phyloP scores from a whole-genome alignment of 2,797 vertebrate genomes.

The Australoheros facetus region DNA sequence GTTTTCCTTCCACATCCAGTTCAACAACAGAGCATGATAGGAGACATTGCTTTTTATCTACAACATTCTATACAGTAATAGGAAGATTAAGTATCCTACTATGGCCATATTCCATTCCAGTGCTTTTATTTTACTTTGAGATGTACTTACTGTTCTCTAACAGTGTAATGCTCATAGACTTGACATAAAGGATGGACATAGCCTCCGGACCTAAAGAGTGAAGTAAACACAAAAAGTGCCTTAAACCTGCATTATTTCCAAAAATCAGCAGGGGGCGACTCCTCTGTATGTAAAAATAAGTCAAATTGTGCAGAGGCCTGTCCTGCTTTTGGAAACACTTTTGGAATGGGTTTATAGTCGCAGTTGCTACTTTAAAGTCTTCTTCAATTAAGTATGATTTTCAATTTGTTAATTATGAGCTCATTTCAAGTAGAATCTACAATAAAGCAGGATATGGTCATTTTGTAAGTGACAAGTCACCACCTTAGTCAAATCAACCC shows the following conservation, averaged over 20 bases:
- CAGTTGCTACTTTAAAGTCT: neutral
- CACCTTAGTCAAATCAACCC: neutral
- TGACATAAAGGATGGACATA: constrained; percentile 1
- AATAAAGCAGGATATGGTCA: neutral
- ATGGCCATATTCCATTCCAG: neutral
- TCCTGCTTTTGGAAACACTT: too few species aligned
- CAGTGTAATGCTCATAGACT: neutral
- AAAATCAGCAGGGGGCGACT: neutral
- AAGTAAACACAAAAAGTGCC: neutral
- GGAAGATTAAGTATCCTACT: neutral
- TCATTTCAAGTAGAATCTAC: neutral
- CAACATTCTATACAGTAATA: neutral
- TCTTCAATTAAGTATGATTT: neutral
- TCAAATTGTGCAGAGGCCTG: too few species aligned
- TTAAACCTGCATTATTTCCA: neutral
- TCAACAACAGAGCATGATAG: constrained; percentile 2
- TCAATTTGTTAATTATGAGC: neutral
- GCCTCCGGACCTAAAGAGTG: neutral
- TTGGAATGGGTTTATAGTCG: neutral
- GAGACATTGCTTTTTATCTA: neutral
- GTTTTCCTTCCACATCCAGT: neutral
- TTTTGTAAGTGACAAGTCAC: neutral
- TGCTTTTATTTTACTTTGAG: neutral
- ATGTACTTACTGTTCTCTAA: neutral
- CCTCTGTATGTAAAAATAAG: neutral